Evolutionary conservation across 1,140 invertebrate species (phyloP).

Genomic region (Eriocheir sinensis): DNA sequence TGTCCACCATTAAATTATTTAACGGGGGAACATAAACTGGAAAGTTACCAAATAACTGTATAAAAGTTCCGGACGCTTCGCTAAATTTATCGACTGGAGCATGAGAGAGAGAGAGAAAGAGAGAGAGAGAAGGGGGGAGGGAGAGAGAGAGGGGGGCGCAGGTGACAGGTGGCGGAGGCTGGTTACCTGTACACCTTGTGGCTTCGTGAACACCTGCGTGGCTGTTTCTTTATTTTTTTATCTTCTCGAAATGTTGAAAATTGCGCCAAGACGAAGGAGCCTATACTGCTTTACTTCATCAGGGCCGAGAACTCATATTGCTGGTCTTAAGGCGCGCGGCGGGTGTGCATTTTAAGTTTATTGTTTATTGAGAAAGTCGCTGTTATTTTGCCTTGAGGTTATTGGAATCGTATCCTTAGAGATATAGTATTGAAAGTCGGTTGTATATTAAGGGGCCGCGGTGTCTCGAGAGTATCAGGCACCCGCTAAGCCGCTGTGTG

Average conservation of each 20-base stretch:
- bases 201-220: neutral
- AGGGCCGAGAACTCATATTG: neutral
- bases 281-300: neutral
- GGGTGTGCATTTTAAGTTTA: neutral
- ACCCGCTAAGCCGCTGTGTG: neutral
- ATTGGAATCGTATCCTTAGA: neutral
- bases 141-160: neutral
- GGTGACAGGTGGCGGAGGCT: neutral
- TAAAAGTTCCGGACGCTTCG: neutral
- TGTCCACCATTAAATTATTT: conserved; percentile 17
- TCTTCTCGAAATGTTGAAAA: neutral
- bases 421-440: neutral
- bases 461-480: neutral
- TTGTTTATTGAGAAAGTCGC: conserved; percentile 9
- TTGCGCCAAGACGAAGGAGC: neutral
- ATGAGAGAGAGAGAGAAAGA: neutral
- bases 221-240: neutral
- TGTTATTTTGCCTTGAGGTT: conserved; percentile 7
- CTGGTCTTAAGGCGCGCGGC: neutral
- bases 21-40: neutral
- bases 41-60: conserved; percentile 26
- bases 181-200: neutral
- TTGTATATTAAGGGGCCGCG: neutral
- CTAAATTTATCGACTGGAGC: neutral
- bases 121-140: neutral